These are phyloP conservation scores for Poeciliopsis presidionis DNA, from an alignment of 2,797 vertebrate genomes.

Conservation along the genomic window DNA sequence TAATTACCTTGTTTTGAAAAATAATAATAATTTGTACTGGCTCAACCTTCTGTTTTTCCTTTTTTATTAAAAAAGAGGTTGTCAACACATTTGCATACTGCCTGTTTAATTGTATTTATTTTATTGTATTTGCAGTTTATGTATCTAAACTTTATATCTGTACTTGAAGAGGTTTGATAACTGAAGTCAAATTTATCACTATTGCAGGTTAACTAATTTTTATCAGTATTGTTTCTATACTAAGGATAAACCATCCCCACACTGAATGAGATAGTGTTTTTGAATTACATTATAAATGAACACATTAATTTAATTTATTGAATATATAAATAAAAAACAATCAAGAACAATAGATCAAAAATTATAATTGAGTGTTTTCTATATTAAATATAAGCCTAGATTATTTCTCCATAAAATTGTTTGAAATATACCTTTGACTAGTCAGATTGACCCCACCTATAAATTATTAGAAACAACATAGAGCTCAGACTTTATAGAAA, in stretches of 20 bases:
- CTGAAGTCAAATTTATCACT: not conserved
- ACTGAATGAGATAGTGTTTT: not conserved
- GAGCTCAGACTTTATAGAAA: not conserved
- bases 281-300: not conserved
- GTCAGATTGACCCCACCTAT: not conserved
- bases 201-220: not conserved
- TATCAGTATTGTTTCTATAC: not conserved
- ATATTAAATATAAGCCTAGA: not conserved
- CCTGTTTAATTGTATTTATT: not conserved
- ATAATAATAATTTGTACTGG: not conserved
- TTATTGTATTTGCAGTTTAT: not conserved
- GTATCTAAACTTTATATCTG: not conserved
- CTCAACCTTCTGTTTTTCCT: not conserved
- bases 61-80: not conserved
- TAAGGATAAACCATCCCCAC: not conserved
- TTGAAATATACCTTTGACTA: not conserved
- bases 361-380: not conserved
- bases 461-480: not conserved
- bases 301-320: not conserved
- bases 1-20: not conserved
- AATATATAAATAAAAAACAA: not conserved
- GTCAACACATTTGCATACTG: not conserved
- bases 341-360: not conserved
- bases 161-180: not conserved
- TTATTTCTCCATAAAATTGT: not conserved